Conservation (phyloP, 2,888 invertebrate species). For the Pelosia muscerda region DNA sequence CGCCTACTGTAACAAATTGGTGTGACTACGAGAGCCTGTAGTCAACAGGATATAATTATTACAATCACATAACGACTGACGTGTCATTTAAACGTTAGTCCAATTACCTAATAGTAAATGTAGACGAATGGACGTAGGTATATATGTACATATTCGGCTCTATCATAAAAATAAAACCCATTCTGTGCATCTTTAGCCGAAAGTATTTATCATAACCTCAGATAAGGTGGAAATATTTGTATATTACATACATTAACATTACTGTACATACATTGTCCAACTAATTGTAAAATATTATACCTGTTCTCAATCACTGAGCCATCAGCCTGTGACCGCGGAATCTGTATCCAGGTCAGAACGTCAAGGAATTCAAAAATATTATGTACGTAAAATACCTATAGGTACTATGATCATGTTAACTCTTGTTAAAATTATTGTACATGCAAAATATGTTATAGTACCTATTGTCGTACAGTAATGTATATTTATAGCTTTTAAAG, state of each 20-base stretch:
- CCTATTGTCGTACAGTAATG: neutral
- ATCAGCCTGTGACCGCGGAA: too few relatives aligned
- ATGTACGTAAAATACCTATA: too few relatives aligned
- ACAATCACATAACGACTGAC: neutral
- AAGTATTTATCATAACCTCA: neutral
- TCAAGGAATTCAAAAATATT: too few relatives aligned
- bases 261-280: neutral
- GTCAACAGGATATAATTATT: neutral
- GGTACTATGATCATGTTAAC: too few relatives aligned
- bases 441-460: neutral
- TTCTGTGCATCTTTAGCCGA: neutral
- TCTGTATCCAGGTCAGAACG: too few relatives aligned
- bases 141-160: neutral
- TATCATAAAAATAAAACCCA: neutral
- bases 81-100: neutral
- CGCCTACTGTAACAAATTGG: neutral
- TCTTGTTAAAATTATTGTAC: too few relatives aligned
- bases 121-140: neutral
- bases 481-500: constrained; percentile 8
- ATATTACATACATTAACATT: too few relatives aligned
- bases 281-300: neutral
- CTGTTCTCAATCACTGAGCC: too few relatives aligned
- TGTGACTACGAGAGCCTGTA: neutral
- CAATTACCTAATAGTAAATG: neutral
- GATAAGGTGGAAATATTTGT: neutral